Evolutionary conservation across 2,113 vertebrate genomes (phyloP).

Genomic region (Xiphophorus couchianus): DNA sequence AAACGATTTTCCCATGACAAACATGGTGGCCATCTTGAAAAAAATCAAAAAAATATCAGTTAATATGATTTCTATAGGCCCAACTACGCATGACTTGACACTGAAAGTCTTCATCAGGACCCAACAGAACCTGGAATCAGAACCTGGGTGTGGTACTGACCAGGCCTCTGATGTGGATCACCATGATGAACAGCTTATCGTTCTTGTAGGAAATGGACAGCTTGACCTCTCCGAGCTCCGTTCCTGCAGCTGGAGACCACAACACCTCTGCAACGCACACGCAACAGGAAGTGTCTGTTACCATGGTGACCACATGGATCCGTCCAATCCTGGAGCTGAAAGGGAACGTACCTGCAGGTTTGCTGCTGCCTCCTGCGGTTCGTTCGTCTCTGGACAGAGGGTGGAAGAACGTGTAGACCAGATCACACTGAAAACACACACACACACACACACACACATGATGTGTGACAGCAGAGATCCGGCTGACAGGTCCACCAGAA

Average conservation of each 20-base stretch:
- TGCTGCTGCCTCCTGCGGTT: conserved; percentile 70
- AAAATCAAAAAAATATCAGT: too few species aligned
- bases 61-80: too few species aligned
- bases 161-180: conserved; percentile 95
- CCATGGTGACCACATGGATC: neutral
- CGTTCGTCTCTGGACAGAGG: conserved; percentile 89
- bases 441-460: neutral
- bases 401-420: conserved; percentile 95
- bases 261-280: conserved; percentile 79
- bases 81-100: too few species aligned
- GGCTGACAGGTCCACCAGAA: neutral
- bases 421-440: conserved; percentile 83
- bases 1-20: too few species aligned
- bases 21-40: too few species aligned
- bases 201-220: conserved; percentile 95
- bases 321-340: neutral
- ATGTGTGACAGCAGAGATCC: neutral
- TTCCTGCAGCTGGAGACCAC: conserved; percentile 85
- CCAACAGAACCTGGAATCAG: neutral
- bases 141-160: conserved; percentile 76
- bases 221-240: conserved; percentile 91
- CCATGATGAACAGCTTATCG: conserved; percentile 97
- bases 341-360: conserved; percentile 81
- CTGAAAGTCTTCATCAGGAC: too few species aligned
- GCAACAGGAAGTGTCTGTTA: neutral